These are phyloP conservation scores for Sebastes schlegelii DNA, from an alignment of 2,113 vertebrate genomes.

Conservation along the genomic window DNA sequence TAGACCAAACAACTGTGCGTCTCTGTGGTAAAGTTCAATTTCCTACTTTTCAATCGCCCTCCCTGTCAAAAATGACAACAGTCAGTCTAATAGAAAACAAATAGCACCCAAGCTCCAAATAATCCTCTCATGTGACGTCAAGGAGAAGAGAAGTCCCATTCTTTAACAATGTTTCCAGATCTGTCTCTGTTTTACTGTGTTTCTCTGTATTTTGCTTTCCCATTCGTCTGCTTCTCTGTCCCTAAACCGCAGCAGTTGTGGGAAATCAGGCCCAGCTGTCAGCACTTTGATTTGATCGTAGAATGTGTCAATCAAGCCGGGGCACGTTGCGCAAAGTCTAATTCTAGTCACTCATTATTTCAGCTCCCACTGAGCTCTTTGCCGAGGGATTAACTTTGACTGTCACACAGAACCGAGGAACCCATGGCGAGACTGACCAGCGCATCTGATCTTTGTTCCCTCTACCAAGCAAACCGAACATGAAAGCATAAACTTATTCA, in stretches of 20 bases:
- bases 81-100: slow-evolving; percentile 60
- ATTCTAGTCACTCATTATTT: slow-evolving; percentile 76
- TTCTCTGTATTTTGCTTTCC: slow-evolving; percentile 62
- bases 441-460: slow-evolving; percentile 68
- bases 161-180: slow-evolving; percentile 29
- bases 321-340: slow-evolving; percentile 70
- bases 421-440: slow-evolving; percentile 61
- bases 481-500: slow-evolving; percentile 69
- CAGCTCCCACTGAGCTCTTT: slow-evolving; percentile 54
- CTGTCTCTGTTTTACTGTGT: slow-evolving; percentile 50
- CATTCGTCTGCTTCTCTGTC: slow-evolving; percentile 60
- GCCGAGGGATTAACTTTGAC: slow-evolving; percentile 63
- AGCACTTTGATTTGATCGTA: slow-evolving; percentile 82
- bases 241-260: slow-evolving; percentile 76
- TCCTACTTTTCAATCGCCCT: slow-evolving; percentile 37
- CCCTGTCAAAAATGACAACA: slow-evolving; percentile 54
- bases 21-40: slow-evolving; percentile 60
- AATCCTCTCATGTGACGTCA: slow-evolving; percentile 49
- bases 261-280: slow-evolving; percentile 80
- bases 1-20: slow-evolving; percentile 39
- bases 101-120: slow-evolving; percentile 50
- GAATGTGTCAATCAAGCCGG: slow-evolving; percentile 78
- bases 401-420: slow-evolving; percentile 48
- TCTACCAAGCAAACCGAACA: slow-evolving; percentile 53
- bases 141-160: slow-evolving; percentile 27